Evolutionary conservation across 2,888 invertebrate genomes (phyloP), one percentile per base, ranked within the genome.

Genomic region (Aphrophora alni): DNA sequence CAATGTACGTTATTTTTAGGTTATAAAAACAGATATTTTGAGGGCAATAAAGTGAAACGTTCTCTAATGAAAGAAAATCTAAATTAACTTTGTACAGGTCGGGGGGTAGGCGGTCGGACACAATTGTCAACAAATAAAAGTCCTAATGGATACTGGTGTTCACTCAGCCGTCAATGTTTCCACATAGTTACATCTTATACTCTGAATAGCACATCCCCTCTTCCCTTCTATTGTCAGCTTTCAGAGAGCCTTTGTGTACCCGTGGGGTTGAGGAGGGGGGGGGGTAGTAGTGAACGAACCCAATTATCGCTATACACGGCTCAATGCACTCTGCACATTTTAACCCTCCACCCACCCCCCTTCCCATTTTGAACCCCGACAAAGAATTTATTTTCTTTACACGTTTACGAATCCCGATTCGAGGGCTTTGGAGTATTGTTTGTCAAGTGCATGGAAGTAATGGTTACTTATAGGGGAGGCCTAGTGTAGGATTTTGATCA

Each of bases 61-160:
- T 4, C 33, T 33, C 4, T 33, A 33, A 33, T 7, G 4, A 33
- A 7, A 10, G 33, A 10, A 44, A 44, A 44, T 17, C 10, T 10
- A 44, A 44, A 44, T 44, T 44, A 21, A 21, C 59, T 21, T 5
- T 21, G 14, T 21, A 4, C 4, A 21, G 44, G 14, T 14, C 5
- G 12, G 4, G 21, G 21, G 21, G n/a, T n/a, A 14, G 59, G 14
- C 0, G 59, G 59, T 3, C 21, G 3, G 21, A 44, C 12, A 59
- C 59, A 59, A 59, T 59, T 59, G 59, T 59, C 59, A 59, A 59
- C 59, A 59, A 59, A 59, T 59, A 59, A 59, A 59, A 59, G 21
- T 59, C 59, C 59, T 59, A 59, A 59, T 21, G 59, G 59, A 59
- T 59, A 5, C 21, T 59, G 59, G 59, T 59, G 59, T 59, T 59